Base-by-base conservation (phyloP, 2,113 vertebrate species). In the Psammodynastes pulverulentus region DNA sequence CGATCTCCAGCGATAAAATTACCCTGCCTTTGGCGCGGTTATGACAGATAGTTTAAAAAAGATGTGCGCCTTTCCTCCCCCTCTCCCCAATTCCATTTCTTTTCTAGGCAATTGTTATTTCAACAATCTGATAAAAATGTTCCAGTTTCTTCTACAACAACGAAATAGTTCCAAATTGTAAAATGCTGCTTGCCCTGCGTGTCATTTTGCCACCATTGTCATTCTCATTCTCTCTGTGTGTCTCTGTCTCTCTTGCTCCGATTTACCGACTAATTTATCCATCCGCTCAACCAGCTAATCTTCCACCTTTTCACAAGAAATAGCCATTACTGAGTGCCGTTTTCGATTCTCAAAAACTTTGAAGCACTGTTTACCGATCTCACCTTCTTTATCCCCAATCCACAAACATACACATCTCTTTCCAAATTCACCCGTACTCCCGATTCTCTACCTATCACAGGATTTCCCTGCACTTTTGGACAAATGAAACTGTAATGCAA, bases 241-340 rank as follows among this genome's bases (percentile, higher is more conserved):
- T 89, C 51, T 62, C n/a, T 45, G 8, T 53, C 12, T 54, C 51
- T 45, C 17, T 84, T 0, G 13, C 10, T 29, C 51, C 54, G 4
- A 88, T 67, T 52, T 84, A 23, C 52, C 4, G 87, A 45, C 48
- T 29, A 86, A 43, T 93, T 93, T 95, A 93, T 89, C 93, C 93
- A 89, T 95, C 93, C 96, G 90, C 94, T 21, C 24, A 94, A 29
- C 87, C 54, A 7, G 26, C 29, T 23, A 29, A 5, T 26, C 10
- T 39, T 52, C n/a, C 45, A 53, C 5, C 51, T 88, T 46, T 26
- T 45, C 56, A 4, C 26, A 7, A 29, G 24, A 58, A 39, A 88
- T 0, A 49, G 4, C 93, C 89, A 51, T 15, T 79, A 88, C 67
- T 39, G n/a, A 0, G 0, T 7, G 21, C n/a, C 23, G 26, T 10